Conservation (phyloP, 2,113 vertebrate genomes). For the Anser cygnoides region DNA sequence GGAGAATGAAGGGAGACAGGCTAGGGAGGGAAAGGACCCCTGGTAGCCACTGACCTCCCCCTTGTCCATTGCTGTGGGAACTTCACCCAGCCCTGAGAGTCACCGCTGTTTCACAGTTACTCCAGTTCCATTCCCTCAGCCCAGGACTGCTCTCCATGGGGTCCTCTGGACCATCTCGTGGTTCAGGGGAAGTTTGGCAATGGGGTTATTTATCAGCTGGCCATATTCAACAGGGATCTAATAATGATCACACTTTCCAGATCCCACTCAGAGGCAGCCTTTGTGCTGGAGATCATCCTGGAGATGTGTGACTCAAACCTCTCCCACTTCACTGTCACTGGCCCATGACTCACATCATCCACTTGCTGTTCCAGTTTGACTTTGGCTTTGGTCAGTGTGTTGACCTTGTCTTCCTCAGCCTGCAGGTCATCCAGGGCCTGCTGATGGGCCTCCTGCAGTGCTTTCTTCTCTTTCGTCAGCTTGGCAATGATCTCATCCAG, state of each 20-base stretch:
- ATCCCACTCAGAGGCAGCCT: neutral
- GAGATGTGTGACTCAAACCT: neutral
- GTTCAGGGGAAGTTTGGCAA: neutral
- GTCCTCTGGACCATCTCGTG: neutral
- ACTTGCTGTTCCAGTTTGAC: conserved; percentile 93
- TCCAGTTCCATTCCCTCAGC: neutral
- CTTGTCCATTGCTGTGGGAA: neutral
- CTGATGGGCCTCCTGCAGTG: conserved; percentile 90
- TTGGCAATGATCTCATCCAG: conserved; percentile 89
- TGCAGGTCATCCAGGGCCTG: conserved; percentile 92
- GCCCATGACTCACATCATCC: conserved; percentile 86
- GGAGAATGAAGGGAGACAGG: neutral
- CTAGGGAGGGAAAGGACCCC: neutral
- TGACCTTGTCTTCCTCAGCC: conserved; percentile 93
- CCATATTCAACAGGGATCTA: neutral
- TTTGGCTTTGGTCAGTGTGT: conserved; percentile 88
- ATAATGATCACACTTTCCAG: neutral
- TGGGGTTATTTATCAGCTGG: neutral
- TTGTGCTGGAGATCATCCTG: neutral
- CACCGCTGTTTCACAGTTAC: neutral
- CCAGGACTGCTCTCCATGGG: neutral
- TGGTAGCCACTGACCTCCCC: neutral
- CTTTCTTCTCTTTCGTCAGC: conserved; percentile 93
- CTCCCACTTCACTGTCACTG: neutral
- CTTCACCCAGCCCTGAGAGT: neutral